Evolutionary conservation across 2,888 invertebrate genomes (phyloP).

Genomic region (Phrixothrix hirtus): DNA sequence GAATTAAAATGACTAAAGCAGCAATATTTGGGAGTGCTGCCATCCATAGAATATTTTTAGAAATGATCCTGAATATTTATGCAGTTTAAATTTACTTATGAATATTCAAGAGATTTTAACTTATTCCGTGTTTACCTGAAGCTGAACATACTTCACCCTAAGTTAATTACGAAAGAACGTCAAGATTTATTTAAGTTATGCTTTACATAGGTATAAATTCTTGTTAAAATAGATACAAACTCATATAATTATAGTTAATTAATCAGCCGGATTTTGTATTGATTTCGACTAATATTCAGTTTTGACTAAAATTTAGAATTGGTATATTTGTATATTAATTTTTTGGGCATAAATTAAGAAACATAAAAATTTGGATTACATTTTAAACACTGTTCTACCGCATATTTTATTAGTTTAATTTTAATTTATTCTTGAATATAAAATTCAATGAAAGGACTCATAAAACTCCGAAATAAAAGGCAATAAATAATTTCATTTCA

Average conservation of each 20-base stretch:
- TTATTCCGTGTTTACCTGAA: slow-evolving; percentile 43
- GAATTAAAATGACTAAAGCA: slow-evolving; percentile 21
- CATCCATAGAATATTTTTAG: slow-evolving; percentile 35
- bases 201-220: slow-evolving; percentile 25
- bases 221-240: slow-evolving; percentile 20
- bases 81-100: slow-evolving; percentile 40
- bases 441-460: neutral
- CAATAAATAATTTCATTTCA: too few species aligned
- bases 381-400: neutral
- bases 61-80: slow-evolving; percentile 39
- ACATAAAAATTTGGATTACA: neutral
- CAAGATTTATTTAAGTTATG: slow-evolving; percentile 28
- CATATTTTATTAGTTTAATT: neutral
- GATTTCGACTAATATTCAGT: neutral
- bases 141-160: slow-evolving; percentile 41
- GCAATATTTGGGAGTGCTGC: slow-evolving; percentile 26
- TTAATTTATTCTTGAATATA: neutral
- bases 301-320: neutral
- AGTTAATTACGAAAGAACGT: slow-evolving; percentile 42
- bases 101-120: slow-evolving; percentile 40
- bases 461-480: too few species aligned
- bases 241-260: slow-evolving; percentile 17
- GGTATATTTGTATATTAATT: neutral
- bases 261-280: slow-evolving; percentile 1
- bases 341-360: neutral